These are phyloP conservation scores for Anagrus nilaparvatae DNA, from an alignment of 1,140 invertebrate genomes.

Conservation along the genomic window DNA sequence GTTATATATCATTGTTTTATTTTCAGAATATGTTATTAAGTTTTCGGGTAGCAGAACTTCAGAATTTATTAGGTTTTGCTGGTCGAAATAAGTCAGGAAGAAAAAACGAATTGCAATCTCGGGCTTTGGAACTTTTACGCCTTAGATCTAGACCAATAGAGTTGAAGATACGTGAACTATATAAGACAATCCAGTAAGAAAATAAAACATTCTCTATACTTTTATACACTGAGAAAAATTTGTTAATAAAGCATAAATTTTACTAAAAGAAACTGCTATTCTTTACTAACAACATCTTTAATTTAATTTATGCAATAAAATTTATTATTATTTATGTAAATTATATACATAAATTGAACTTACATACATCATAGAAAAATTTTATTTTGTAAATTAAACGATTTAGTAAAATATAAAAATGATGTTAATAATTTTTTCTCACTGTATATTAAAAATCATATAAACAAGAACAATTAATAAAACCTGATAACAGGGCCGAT, in stretches of 20 bases:
- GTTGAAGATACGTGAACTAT: conserved; percentile 74
- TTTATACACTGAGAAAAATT: too few species aligned
- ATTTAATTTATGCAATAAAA: conserved; percentile 6
- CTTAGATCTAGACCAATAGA: conserved; percentile 60
- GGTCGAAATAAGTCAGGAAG: conserved; percentile 76
- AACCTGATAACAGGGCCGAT: conserved; percentile 34
- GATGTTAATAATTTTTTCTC: not conserved
- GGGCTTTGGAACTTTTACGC: conserved; percentile 68
- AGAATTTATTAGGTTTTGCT: conserved; percentile 74
- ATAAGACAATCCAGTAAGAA: conserved; percentile 58
- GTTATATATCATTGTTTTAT: conserved; percentile 22
- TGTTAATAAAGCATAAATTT: conserved; percentile 1
- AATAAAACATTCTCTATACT: too few species aligned
- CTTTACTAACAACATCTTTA: not conserved
- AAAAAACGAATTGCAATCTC: conserved; percentile 73
- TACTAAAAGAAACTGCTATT: not conserved
- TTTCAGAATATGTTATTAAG: conserved; percentile 72
- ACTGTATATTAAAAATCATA: not conserved
- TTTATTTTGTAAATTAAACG: too few species aligned
- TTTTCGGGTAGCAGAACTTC: conserved; percentile 76
- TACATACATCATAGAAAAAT: too few species aligned
- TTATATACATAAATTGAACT: too few species aligned
- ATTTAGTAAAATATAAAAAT: not conserved
- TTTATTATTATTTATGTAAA: conserved; percentile 2
- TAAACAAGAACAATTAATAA: conserved; percentile 7